phyloP scores from a whole-genome alignment of 1,140 invertebrate genomes.

The Sitophilus oryzae region DNA sequence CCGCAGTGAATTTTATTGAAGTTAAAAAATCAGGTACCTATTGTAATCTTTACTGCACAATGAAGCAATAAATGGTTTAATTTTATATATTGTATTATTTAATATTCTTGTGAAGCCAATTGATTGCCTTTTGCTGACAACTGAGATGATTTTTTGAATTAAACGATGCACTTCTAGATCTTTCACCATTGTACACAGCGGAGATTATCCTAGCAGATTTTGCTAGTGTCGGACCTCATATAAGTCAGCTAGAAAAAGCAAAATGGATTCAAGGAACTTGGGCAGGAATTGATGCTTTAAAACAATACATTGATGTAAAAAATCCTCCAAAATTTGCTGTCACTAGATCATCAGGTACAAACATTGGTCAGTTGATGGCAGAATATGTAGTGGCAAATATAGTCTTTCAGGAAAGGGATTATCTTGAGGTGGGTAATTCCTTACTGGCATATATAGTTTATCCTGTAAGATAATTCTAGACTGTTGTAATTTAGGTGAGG shows the following conservation, averaged over 20 bases:
- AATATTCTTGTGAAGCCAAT: no score
- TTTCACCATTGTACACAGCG: not conserved
- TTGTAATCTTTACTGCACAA: not conserved
- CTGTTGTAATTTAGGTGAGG: constrained; percentile 31
- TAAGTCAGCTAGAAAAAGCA: constrained; percentile 39
- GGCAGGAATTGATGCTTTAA: constrained; percentile 46
- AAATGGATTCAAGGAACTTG: constrained; percentile 51
- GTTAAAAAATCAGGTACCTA: constrained; percentile 9
- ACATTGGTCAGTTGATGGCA: constrained; percentile 50
- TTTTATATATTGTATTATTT: constrained; percentile 24
- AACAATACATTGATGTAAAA: constrained; percentile 31
- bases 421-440: constrained; percentile 31
- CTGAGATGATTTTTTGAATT: no score
- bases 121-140: no score
- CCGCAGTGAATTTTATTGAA: constrained; percentile 31
- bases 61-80: not conserved
- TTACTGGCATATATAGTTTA: no score
- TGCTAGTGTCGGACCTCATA: constrained; percentile 41
- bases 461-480: not conserved
- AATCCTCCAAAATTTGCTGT: constrained; percentile 32
- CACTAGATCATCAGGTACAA: constrained; percentile 46
- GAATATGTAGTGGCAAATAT: constrained; percentile 54
- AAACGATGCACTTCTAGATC: constrained; percentile 11
- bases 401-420: constrained; percentile 48
- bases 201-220: constrained; percentile 47